Evolutionary conservation across 2,113 vertebrate genomes (phyloP), one percentile per base, ranked within the genome.

Genomic region (Pelodiscus sinensis): DNA sequence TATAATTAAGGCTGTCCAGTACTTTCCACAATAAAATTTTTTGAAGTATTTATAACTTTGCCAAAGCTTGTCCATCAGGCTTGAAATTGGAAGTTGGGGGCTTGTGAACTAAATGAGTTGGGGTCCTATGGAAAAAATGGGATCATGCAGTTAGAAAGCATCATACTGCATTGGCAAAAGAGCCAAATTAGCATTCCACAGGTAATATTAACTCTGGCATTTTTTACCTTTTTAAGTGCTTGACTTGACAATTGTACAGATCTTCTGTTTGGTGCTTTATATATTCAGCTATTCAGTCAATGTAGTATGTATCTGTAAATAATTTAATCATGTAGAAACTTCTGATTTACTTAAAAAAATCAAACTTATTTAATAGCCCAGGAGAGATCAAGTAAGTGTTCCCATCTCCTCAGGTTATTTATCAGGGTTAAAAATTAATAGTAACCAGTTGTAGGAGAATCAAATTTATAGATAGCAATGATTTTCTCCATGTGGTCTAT

Each of bases 271-370:
- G 77, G 16, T 29, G 58, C 0, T 0, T 19, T 22, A 14, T 2
- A 8, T 85, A 90, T 12, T 14, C 84, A 38, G 24, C 51, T 51
- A 15, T 52, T 50, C 50, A 52, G 9, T 58, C 60, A 44, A 24
- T 50, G 73, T n/a, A 92, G 4, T 55, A 82, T 38, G 18, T 25
- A 25, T 79, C 93, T 87, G 57, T 19, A 83, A 56, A 80, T 54
- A 25, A 89, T 86, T 90, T 84, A 35, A 51, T 89, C 38, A 55
- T 13, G 84, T 71, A 87, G 56, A 90, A 77, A 38, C 62, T 89
- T 94, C n/a, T 92, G 18, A 88, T 16, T 87, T 92, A 81, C 24
- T 29, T 96, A 52, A 4, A 52, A 24, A 91, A 86, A 68, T 24
- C 58, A 38, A 86, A 91, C 16, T 79, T 87, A 65, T 79, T 27